Percentiles rank a stretch among this genome's conserved stretches.
Evolutionary conservation across 2,888 invertebrate species (phyloP).

Genomic region (Chelonus formosanus): DNA sequence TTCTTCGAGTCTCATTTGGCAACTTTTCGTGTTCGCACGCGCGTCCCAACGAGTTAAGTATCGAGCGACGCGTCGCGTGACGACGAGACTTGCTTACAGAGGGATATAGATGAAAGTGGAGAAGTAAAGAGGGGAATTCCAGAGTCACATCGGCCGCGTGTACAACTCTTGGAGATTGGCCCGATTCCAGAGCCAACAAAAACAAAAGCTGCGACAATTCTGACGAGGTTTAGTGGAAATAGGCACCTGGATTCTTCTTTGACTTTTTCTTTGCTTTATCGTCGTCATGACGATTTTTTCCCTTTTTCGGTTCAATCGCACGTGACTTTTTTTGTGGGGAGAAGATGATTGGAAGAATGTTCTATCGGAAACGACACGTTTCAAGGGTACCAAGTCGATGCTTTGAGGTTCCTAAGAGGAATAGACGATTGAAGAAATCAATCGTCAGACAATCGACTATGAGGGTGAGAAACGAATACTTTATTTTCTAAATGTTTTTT

Average conservation of each 20-base stretch:
- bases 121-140: not conserved
- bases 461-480: not conserved
- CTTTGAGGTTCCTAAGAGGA: too few species aligned
- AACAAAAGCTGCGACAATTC: constrained; percentile 23
- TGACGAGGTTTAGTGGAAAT: constrained; percentile 25
- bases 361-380: constrained; percentile 2
- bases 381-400: too few species aligned
- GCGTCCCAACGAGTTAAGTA: constrained; percentile 37
- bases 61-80: constrained; percentile 41
- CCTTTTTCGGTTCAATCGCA: constrained; percentile 6
- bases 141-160: constrained; percentile 8
- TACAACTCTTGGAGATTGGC: constrained; percentile 38
- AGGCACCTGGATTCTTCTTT: constrained; percentile 29
- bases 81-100: constrained; percentile 39
- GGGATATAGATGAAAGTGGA: not conserved
- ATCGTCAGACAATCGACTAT: not conserved
- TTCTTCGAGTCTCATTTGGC: constrained; percentile 5
- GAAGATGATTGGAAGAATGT: constrained; percentile 7
- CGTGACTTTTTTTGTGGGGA: constrained; percentile 1
- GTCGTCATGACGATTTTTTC: constrained; percentile 5
- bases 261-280: constrained; percentile 10
- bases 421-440: not conserved
- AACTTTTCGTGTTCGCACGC: constrained; percentile 27
- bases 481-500: too few species aligned
- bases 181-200: constrained; percentile 41